Conservation (phyloP, 2,113 vertebrate species). For the Microcebus jonahi region DNA sequence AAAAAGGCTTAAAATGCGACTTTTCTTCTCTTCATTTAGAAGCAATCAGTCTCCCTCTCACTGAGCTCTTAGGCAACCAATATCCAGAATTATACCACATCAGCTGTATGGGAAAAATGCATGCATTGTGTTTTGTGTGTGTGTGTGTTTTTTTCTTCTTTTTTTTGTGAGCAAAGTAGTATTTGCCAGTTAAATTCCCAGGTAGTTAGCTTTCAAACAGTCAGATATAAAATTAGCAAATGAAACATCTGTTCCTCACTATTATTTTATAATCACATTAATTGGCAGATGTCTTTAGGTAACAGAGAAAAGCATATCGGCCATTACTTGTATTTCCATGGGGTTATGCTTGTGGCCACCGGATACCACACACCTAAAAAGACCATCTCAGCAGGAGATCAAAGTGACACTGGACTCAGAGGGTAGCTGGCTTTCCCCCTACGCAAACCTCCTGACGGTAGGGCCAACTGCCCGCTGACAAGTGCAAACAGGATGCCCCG, state of each 20-base stretch:
- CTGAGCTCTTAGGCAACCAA: conserved; percentile 60
- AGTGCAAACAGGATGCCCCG: conserved; percentile 60
- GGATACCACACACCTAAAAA: conserved; percentile 71
- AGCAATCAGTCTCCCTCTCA: conserved; percentile 71
- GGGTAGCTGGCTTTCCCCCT: conserved; percentile 41
- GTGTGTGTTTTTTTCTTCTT: background rate
- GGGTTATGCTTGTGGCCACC: conserved; percentile 64
- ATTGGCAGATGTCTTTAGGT: conserved; percentile 85
- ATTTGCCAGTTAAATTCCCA: conserved; percentile 83
- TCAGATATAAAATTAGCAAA: conserved; percentile 85
- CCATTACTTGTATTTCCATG: conserved; percentile 75
- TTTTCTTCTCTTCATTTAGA: conserved; percentile 68
- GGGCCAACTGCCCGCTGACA: conserved; percentile 58
- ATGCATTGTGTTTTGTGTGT: background rate
- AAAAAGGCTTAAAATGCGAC: conserved; percentile 49
- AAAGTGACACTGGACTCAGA: conserved; percentile 22
- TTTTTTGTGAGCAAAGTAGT: conserved; percentile 73
- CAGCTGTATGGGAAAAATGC: conserved; percentile 64
- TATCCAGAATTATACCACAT: conserved; percentile 74
- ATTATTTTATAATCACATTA: conserved; percentile 88
- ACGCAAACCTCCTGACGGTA: conserved; percentile 31
- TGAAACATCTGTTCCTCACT: conserved; percentile 85
- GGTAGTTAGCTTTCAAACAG: conserved; percentile 82
- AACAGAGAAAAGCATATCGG: conserved; percentile 73
- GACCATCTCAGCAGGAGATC: background rate